Evolutionary conservation across 2,888 invertebrate genomes (phyloP).

Genomic region (Emmelina monodactyla): DNA sequence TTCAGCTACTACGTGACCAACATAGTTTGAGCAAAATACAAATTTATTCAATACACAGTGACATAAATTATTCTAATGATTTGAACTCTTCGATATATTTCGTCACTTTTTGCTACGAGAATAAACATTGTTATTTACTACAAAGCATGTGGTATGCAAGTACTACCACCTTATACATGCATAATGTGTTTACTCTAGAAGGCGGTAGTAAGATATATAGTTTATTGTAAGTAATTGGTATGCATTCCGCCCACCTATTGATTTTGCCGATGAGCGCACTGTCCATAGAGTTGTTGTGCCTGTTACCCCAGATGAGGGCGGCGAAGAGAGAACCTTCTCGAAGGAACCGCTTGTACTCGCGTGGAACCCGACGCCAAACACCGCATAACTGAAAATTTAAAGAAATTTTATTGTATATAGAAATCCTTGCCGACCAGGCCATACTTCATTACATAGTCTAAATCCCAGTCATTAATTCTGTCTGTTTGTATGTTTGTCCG

Average conservation of each 20-base stretch:
- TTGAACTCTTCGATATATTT: not conserved
- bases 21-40: too few relatives aligned
- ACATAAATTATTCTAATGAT: too few relatives aligned
- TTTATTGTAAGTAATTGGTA: constrained; percentile 2
- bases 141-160: not conserved
- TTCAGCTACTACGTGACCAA: too few relatives aligned
- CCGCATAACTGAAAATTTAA: constrained; percentile 79
- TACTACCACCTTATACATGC: constrained; percentile 1
- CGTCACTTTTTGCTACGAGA: not conserved
- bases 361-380: constrained; percentile 86
- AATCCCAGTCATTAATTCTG: too few relatives aligned
- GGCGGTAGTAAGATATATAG: not conserved
- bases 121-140: not conserved
- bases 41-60: too few relatives aligned
- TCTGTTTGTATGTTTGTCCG: too few relatives aligned
- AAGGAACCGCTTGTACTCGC: constrained; percentile 80
- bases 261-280: constrained; percentile 76
- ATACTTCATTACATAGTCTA: too few relatives aligned
- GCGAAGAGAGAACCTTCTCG: constrained; percentile 83
- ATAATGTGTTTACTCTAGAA: constrained; percentile 3
- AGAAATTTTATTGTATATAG: too few relatives aligned
- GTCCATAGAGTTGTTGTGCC: constrained; percentile 70
- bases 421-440: too few relatives aligned
- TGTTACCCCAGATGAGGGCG: constrained; percentile 78
- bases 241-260: constrained; percentile 53